Evolutionary conservation across 2,113 vertebrate genomes (phyloP), one percentile per base, ranked within the genome.

Genomic region (Rhagologus leucostigma): DNA sequence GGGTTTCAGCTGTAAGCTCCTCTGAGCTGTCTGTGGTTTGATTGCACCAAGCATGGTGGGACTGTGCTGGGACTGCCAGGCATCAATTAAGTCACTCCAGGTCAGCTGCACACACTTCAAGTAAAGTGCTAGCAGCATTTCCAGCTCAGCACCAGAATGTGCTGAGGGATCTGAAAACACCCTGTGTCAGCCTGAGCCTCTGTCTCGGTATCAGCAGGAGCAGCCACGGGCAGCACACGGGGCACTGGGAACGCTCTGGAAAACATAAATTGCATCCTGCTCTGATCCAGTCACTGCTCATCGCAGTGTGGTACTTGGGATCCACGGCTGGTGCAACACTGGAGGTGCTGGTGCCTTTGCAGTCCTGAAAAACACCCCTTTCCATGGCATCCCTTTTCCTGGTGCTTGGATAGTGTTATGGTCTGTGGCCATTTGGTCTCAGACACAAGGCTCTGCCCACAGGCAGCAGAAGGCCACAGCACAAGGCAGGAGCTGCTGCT

Each of bases 191-290:
- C 71, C 80, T 22, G 20, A n/a, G 41, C 32, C 39, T 39, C 68
- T 0, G 1, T 14, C 60, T 67, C 18, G 0, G 9, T 1, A 2
- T 9, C 79, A 41, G 69, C 5, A 3, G 65, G 50, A 87, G 69
- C 64, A 19, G 57, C 44, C 29, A 17, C 0, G 0, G 39, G 23
- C 33, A 33, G 47, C 47, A 68, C 53, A 8, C 0, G 1, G 26
- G 37, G n/a, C 50, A 24, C 63, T 6, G 42, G 71, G 52, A 80
- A n/a, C 3, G 27, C 27, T 22, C 64, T 77, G 24, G 19, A 5
- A 41, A 89, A 46, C 39, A 55, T 0, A 8, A 37, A 64, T 0
- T 32, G 22, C 24, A 50, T 17, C 71, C 32, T 63, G 46, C n/a
- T 73, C 49, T 46, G 35, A 1, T 1, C 14, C 42, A 68, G 56